Evolutionary conservation across 2,888 invertebrate species (phyloP), one percentile per base, ranked within the genome.

Genomic region (Euproctis similis): DNA sequence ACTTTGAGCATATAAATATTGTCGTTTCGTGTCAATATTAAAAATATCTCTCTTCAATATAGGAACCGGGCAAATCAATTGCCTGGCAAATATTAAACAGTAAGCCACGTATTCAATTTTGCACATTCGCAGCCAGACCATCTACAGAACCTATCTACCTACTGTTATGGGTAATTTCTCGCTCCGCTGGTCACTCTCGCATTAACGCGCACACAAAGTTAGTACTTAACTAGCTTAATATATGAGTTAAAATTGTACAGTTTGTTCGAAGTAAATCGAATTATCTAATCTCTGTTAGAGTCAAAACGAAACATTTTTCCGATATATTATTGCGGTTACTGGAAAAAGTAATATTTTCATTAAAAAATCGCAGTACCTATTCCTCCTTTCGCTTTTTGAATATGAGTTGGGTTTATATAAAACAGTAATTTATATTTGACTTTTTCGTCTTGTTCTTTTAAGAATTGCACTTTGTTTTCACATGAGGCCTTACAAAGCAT

Each of bases 91-190:
- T n/a, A n/a, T 3, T n/a, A 19, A 8, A 2, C 19, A 3, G 12
- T 11, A 18, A 18, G 7, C 13, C 27, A 22, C 16, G 20, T 27
- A 34, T 29, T 26, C 29, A 33, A 30, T 19, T 23, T n/a, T n/a
- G n/a, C n/a, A 11, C 26, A 28, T 22, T 21, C n/a, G 19, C 21
- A 47, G 39, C 31, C 14, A 10, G 23, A 39, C 33, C 44, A 33
- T 17, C 17, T 17, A 19, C 48, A 31, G 29, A 51, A 38, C 44
- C 36, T 4, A 14, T 14, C 14, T 14, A 14, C n/a, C n/a, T 29
- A 48, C 42, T 42, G 14, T 39, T 45, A 51, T 42, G 40, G 39
- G 40, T 37, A 53, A 68, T 68, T 68, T 56, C 35, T 56, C 59
- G 68, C 63, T 69, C 64, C 42, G 50, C 29, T 63, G 62, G 31